A percentile compares a stretch with the other conserved stretches of the same genome.
Conservation (phyloP, 2,797 vertebrate genomes). For the Poecilia velifera region DNA sequence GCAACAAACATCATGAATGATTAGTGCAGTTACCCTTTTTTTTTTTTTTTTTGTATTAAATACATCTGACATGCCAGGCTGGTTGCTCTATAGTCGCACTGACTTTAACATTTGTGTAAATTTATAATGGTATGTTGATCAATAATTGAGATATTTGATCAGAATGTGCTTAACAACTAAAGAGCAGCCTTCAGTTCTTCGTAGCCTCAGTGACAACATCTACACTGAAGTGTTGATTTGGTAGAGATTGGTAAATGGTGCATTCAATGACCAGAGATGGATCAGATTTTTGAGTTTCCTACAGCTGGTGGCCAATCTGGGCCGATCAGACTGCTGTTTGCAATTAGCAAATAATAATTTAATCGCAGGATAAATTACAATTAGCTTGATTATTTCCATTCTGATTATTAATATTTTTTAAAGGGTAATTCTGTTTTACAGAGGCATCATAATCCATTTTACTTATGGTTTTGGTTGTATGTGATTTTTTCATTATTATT, state of each 20-base stretch:
- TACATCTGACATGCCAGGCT: background rate
- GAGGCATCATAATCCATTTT: no score
- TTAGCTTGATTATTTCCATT: no score
- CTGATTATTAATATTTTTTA: no score
- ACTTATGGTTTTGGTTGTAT: no score
- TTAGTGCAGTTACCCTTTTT: background rate
- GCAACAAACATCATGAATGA: slow-evolving; percentile 44
- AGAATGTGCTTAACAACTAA: background rate
- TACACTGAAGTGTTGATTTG: background rate
- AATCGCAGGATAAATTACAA: no score
- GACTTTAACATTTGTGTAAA: slow-evolving; percentile 18
- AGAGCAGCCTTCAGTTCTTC: background rate
- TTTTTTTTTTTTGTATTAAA: background rate
- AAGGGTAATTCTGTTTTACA: no score
- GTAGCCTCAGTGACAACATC: background rate
- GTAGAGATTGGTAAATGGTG: background rate
- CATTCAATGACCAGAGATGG: background rate
- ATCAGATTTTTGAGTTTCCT: background rate
- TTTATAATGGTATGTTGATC: background rate
- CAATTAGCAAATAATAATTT: no score
- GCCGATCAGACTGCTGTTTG: background rate
- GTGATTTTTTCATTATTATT: no score
- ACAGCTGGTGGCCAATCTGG: background rate
- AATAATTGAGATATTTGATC: background rate
- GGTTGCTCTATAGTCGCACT: slow-evolving; percentile 18